phyloP scores from a whole-genome alignment of 35 echinoderm and acorn worm species.

The Heliocidaris erythrogramma region DNA sequence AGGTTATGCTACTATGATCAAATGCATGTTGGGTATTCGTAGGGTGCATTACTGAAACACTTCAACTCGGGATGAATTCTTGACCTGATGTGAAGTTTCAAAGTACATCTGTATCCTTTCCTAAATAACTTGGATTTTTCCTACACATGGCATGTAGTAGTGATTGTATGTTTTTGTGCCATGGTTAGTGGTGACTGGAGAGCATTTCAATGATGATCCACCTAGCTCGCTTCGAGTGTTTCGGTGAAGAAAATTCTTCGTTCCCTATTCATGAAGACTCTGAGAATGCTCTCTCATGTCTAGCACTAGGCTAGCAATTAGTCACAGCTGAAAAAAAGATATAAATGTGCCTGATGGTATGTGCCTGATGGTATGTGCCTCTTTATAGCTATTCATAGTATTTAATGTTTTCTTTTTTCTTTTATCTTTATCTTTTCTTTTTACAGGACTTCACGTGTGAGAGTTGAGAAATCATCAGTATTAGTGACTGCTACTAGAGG shows the following conservation, averaged over 20 bases:
- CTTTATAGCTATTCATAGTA: background rate
- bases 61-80: too few species aligned
- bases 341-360: too few species aligned
- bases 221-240: background rate
- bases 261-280: background rate
- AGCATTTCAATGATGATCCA: conserved; percentile 10
- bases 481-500: too few species aligned
- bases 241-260: background rate
- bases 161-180: too few species aligned
- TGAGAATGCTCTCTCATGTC: background rate
- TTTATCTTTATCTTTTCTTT: background rate
- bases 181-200: background rate
- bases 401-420: background rate
- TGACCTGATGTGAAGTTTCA: too few species aligned
- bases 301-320: background rate
- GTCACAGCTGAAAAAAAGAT: too few species aligned
- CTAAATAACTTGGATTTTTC: too few species aligned
- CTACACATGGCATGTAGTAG: too few species aligned
- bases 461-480: background rate
- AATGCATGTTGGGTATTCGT: too few species aligned
- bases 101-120: too few species aligned
- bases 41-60: too few species aligned
- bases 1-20: too few species aligned
- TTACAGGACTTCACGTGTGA: background rate
- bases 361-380: background rate